Percentiles rank a stretch among this genome's conserved stretches.
Conservation (phyloP, 2,113 vertebrate species). For the Pampusana beccarii region DNA sequence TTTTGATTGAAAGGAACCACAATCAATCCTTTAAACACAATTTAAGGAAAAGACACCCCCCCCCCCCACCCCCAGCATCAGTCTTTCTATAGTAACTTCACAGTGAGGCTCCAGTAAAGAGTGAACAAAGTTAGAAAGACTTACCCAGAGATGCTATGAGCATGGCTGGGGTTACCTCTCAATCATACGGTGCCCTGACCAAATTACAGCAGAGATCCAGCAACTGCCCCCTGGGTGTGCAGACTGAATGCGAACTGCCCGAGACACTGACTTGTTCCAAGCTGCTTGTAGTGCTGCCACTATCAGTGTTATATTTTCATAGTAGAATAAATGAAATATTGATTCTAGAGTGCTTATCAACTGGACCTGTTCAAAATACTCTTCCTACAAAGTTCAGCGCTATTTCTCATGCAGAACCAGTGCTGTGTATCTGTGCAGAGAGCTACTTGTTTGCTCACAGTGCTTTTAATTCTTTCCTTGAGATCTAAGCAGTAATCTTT, state of each 20-base stretch:
- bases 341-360: constrained; percentile 52
- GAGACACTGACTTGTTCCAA: neutral
- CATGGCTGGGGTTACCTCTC: neutral
- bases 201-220: neutral
- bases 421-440: neutral
- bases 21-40: neutral
- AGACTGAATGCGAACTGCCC: neutral
- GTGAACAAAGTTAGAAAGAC: neutral
- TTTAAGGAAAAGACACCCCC: neutral
- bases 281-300: neutral
- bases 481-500: neutral
- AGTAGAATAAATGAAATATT: constrained; percentile 45
- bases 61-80: neutral
- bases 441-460: neutral
- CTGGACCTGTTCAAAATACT: constrained; percentile 8
- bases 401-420: neutral
- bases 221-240: neutral
- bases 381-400: neutral
- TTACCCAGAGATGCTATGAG: neutral
- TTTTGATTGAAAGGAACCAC: neutral
- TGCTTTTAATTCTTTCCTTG: neutral
- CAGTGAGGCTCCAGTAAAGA: neutral
- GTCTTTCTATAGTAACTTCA: neutral
- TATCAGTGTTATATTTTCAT: constrained; percentile 39
- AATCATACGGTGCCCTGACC: neutral